Conservation (phyloP, 30 jellyfish, hydroid and myxozoan species). For the Pelagia noctiluca region DNA sequence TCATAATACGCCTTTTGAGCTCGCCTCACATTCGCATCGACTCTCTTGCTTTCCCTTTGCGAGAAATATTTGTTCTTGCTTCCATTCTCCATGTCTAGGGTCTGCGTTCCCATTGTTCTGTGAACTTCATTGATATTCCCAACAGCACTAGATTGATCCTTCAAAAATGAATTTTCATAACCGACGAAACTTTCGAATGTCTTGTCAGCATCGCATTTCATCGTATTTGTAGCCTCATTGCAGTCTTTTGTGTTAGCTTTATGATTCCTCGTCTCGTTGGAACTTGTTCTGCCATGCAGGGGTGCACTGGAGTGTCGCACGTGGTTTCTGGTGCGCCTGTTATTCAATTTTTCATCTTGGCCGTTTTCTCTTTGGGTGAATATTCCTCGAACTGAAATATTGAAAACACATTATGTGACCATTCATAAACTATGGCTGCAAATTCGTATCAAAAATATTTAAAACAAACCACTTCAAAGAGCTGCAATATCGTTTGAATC, state of each 20-base stretch:
- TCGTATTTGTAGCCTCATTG: not conserved
- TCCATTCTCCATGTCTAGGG: constrained; percentile 8
- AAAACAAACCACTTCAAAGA: too few species aligned
- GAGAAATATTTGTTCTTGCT: constrained; percentile 19
- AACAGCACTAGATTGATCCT: not conserved
- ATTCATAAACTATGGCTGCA: too few species aligned
- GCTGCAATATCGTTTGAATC: too few species aligned
- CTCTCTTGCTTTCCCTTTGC: constrained; percentile 56
- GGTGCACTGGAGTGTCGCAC: constrained; percentile 74
- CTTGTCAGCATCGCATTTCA: constrained; percentile 36
- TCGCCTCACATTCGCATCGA: constrained; percentile 53
- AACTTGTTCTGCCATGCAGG: not conserved
- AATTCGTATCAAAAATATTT: too few species aligned
- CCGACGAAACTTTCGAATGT: constrained; percentile 54
- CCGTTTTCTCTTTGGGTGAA: not conserved
- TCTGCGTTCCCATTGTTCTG: constrained; percentile 33
- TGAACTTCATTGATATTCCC: constrained; percentile 10
- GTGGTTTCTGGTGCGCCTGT: constrained; percentile 26
- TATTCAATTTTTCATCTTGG: constrained; percentile 22
- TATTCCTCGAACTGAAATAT: not conserved
- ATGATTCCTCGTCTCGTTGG: not conserved
- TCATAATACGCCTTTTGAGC: constrained; percentile 67
- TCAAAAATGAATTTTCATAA: constrained; percentile 15
- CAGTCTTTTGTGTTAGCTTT: not conserved
- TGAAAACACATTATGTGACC: too few species aligned